These are phyloP conservation scores for Stratiomys singularior DNA, from an alignment of 2,888 invertebrate species.

Conservation along the genomic window DNA sequence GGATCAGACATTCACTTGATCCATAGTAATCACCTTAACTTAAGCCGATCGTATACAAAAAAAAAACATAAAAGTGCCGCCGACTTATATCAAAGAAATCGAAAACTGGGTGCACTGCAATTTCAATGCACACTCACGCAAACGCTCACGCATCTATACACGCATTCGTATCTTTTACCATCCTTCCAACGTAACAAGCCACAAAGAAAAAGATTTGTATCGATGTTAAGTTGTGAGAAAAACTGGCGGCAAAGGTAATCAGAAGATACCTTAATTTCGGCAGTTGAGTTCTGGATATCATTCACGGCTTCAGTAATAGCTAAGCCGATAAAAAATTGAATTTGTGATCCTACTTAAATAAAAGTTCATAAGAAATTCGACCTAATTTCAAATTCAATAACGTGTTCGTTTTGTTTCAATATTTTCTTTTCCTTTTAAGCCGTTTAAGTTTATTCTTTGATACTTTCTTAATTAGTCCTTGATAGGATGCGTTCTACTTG, in stretches of 20 bases:
- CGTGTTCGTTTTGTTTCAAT: neutral
- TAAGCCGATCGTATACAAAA: constrained; percentile 5
- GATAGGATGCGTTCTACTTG: constrained; percentile 4
- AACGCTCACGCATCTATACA: neutral
- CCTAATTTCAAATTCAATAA: constrained; percentile 29
- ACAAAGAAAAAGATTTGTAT: neutral
- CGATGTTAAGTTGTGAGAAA: neutral
- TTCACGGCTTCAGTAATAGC: neutral
- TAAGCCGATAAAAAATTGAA: constrained; percentile 22
- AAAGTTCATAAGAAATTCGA: constrained; percentile 4
- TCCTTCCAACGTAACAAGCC: neutral
- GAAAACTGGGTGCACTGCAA: constrained; percentile 22
- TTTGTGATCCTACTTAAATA: constrained; percentile 9
- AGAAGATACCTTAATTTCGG: constrained; percentile 22
- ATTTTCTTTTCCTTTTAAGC: neutral
- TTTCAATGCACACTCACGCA: neutral
- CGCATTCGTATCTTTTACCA: neutral
- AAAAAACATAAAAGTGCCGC: constrained; percentile 17
- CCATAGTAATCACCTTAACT: constrained; percentile 17
- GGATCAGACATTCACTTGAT: constrained; percentile 23
- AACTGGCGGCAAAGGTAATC: constrained; percentile 15
- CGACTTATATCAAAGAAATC: constrained; percentile 5
- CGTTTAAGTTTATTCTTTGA: neutral
- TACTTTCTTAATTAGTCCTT: constrained; percentile 33
- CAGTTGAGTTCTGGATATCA: constrained; percentile 2